These are phyloP conservation scores for Chloropsis hardwickii DNA, from an alignment of 2,113 vertebrate species.

Conservation along the genomic window DNA sequence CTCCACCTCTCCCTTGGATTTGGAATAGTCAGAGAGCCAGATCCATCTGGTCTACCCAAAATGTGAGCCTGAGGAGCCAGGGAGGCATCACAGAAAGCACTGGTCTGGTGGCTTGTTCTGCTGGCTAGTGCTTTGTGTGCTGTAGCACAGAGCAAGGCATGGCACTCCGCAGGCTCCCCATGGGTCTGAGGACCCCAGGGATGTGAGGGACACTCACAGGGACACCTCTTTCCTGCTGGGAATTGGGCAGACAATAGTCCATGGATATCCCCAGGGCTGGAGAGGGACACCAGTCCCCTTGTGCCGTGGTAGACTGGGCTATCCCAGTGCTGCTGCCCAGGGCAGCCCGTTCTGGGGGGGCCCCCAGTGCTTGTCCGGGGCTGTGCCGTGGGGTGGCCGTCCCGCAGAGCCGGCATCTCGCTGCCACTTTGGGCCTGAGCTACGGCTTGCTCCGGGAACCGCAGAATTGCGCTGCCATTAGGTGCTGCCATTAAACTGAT, in stretches of 20 bases:
- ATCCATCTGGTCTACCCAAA: not conserved
- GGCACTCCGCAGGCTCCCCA: not conserved
- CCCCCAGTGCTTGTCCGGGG: not conserved
- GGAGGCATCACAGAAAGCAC: not conserved
- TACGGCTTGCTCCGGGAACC: not conserved
- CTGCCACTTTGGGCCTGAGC: not conserved
- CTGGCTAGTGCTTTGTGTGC: not conserved
- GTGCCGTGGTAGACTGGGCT: fast-evolving
- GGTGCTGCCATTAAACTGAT: slow-evolving; percentile 48
- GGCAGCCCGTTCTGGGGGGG: not conserved
- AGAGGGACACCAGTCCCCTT: not conserved
- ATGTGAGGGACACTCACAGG: not conserved
- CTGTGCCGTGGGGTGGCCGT: fast-evolving
- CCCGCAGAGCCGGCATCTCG: fast-evolving
- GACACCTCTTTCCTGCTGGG: not conserved
- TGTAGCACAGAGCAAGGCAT: not conserved
- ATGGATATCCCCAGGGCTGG: fast-evolving
- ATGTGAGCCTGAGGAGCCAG: not conserved
- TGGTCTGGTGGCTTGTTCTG: not conserved
- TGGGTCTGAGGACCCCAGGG: fast-evolving
- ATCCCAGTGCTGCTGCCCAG: not conserved
- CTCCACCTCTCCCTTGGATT: not conserved
- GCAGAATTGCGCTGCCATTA: not conserved
- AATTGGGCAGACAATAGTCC: not conserved
- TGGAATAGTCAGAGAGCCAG: not conserved